Evolutionary conservation across 2,797 vertebrate genomes (phyloP), one percentile per base, ranked within the genome.

Genomic region (Cottoperca gobio): DNA sequence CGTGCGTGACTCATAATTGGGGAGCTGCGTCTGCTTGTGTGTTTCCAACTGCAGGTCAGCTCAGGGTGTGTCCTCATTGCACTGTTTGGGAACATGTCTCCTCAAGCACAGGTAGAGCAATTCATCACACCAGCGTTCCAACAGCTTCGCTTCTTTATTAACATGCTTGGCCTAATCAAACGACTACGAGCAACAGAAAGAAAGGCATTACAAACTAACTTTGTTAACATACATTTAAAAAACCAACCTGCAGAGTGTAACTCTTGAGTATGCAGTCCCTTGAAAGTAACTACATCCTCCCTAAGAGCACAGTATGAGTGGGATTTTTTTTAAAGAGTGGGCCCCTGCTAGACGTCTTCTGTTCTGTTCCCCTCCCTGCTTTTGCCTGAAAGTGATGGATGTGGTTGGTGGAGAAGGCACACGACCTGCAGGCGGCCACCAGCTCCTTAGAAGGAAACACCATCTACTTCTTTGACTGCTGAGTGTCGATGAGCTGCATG

Each of bases 21-120:
- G 86, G 89, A 92, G 88, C 86, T 93, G 88, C 39, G 68, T 81
- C 50, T 84, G 72, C 70, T 26, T 78, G 86, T 86, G 79, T 91
- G 91, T 91, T 93, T 90, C 70, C 89, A 89, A 82, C 88, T 93
- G 85, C 85, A 71, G 91, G 89, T 92, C 86, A 86, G 83, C 70
- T 68, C 75, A 76, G 90, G 91, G 92, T 87, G 92, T 92, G 90
- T 87, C 86, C 79, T 85, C 69, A 62, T 82, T 83, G 82, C 67
- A 54, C 49, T 69, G 58, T 75, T 11, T 62, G 67, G 48, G 60
- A 90, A 90, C 90, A 87, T 89, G 90, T 93, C 87, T 87, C 82
- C 81, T 92, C 91, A 92, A 86, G 91, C 85, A 87, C 84, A 89
- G 82, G 81, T 83, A 82, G 19, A 60, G 64, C 54, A 75, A 79